Evolutionary conservation across 2,888 invertebrate species (phyloP), one percentile per base, ranked within the genome.

Genomic region (Crepidodera aurea): DNA sequence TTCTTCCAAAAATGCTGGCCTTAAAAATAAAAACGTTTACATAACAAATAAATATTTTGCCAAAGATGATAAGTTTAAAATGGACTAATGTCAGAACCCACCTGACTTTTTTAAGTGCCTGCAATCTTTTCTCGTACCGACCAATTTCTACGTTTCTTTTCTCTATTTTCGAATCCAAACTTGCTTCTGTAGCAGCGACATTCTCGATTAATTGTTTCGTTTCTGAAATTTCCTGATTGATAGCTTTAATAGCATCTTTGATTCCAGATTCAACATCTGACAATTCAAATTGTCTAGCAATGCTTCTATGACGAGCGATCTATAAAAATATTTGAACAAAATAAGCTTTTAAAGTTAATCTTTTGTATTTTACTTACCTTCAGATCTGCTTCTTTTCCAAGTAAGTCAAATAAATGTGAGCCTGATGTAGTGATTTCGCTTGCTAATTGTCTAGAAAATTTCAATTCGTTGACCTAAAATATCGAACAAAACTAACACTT

Each of bases 1-100:
- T 81, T 99, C 98, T 73, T 96, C 95, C 86, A 98, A 90, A 79
- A 97, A 98, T 0, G 96, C 97, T 0, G 98, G 98, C 51, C 93
- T 91, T 73, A 56, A 71, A 60, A 15, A 39, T 13, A n/a, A 13
- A 37, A 22, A n/a, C n/a, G n/a, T n/a, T n/a, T n/a, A n/a, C n/a
- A n/a, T n/a, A n/a, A n/a, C n/a, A n/a, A n/a, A n/a, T n/a, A n/a
- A n/a, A n/a, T 18, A 22, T 19, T 10, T 12, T 10, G n/a, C 22
- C 4, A 10, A 42, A 48, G 13, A 5, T 6, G 27, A 34, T 16
- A 4, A 0, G 34, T n/a, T n/a, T n/a, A n/a, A n/a, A n/a, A n/a
- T n/a, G n/a, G n/a, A n/a, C n/a, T n/a, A n/a, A n/a, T n/a, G n/a
- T n/a, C n/a, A n/a, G n/a, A n/a, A 51, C 58, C 77, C 69, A 91